Base-by-base conservation (phyloP, 92 coral and sea anemone genomes). In the Meandrina meandrites region DNA sequence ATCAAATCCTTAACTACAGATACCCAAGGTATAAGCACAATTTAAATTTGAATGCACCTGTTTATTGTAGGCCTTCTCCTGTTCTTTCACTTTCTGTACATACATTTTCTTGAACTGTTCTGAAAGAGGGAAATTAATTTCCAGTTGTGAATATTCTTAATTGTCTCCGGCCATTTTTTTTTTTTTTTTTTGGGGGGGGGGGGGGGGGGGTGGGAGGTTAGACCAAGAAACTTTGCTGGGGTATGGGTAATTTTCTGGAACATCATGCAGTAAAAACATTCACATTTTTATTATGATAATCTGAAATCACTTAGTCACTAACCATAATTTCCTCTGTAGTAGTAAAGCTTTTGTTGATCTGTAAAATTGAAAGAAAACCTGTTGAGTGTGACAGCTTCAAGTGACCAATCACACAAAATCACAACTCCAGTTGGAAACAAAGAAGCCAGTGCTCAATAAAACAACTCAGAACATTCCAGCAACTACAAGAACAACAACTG, bases 241-340 rank as follows among this genome's bases (percentile, higher is more conserved):
- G 45, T 2, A 40, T 2, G 45, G 45, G 3, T 40, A 40, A 40
- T 40, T 6, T 40, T 40, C 45, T 40, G 45, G 45, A 40, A 40
- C 45, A 40, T 40, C 6, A 6, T 40, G 2, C 15, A 64, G 5
- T 27, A 60, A 9, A 19, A 32, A 5, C 27, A 2, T 4, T 0
- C 24, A 17, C 18, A 5, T 40, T 40, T 40, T 40, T 40, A 40
- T 57, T 57, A 6, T n/a, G n/a, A n/a, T n/a, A n/a, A n/a, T 18
- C 24, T 57, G 64, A 22, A 19, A 32, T 19, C 3, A 15, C 10
- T 30, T 58, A 68, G 15, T 32, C 40, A 84, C 83, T 81, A 69
- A 95, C 99, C 98, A 89, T 97, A 97, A 86, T 97, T 97, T 42
- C 99, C 99, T 95, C 98, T 91, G 91, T 97, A 97, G 78, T 97